Conservation (phyloP, 2,113 vertebrate species). For the Xenopus tropicalis region DNA sequence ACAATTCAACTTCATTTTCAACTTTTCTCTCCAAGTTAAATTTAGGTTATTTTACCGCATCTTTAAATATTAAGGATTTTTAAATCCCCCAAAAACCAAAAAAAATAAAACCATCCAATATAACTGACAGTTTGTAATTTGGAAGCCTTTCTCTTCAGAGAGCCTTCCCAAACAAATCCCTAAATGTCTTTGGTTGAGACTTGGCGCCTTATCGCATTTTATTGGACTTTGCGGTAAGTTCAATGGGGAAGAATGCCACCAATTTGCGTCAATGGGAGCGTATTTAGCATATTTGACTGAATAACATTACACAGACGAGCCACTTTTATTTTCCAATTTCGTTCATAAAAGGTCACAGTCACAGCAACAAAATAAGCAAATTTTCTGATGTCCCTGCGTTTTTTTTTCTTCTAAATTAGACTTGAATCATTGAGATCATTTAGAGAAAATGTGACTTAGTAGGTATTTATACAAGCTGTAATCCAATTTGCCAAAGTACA, state of each 20-base stretch:
- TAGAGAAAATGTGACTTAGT: neutral
- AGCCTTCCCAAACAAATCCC: constrained; percentile 21
- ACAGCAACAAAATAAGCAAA: constrained; percentile 11
- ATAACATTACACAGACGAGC: constrained; percentile 27
- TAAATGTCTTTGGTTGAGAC: constrained; percentile 39
- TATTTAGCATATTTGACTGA: constrained; percentile 19
- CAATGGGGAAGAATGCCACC: constrained; percentile 19
- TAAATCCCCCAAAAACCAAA: too few relatives aligned
- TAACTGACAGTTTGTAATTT: too few relatives aligned
- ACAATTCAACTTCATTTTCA: too few relatives aligned
- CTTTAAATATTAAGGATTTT: too few relatives aligned
- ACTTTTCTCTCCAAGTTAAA: too few relatives aligned
- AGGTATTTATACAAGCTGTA: constrained; percentile 15
- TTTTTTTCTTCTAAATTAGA: constrained; percentile 28
- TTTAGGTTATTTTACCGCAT: too few relatives aligned
- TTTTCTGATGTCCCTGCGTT: constrained; percentile 29
- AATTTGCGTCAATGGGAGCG: constrained; percentile 33
- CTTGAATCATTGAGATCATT: constrained; percentile 1
- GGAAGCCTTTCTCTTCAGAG: neutral
- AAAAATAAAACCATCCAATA: too few relatives aligned
- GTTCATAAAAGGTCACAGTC: constrained; percentile 37
- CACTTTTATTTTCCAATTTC: constrained; percentile 34
- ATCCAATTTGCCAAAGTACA: neutral
- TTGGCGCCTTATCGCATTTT: constrained; percentile 39
- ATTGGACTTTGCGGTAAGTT: constrained; percentile 38